Base-by-base conservation (phyloP, 2,888 invertebrate species). In the Parelbella ahira region DNA sequence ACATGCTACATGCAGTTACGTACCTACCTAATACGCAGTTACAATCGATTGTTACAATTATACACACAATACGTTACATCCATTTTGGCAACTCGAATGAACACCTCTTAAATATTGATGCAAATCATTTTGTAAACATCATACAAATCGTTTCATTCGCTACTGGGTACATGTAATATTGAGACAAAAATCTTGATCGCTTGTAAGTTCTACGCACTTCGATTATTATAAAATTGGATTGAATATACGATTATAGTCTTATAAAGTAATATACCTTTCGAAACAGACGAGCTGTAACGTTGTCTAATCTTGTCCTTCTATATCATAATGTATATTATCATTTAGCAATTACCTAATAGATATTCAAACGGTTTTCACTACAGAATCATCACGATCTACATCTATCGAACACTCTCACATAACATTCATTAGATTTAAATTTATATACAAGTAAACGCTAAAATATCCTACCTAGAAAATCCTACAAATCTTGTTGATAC, bases 341-440 rank as follows among this genome's bases (percentile, higher is more conserved):
- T 15, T 15, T 15, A 3, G 2, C 4, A 15, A 15, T 15, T 15
- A 15, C 4, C 15, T 29, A 44, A 41, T 42, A 42, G 49, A 50
- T 53, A 50, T 50, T 49, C 43, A 20, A 67, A 67, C 63, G 57
- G 61, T 68, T 54, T 56, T 67, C 55, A 59, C 83, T 79, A 82
- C 80, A 62, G 74, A 63, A 73, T 60, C 71, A 73, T 72, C 79
- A 83, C 80, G 70, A 70, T 68, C 87, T 86, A 87, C 86, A 72
- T 61, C 84, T 87, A 87, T 83, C 77, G 72, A 86, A 84, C 86
- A 87, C 86, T 77, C 87, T 70, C 86, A 87, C 87, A 71, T 81
- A 77, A 82, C 77, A 79, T 77, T 76, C 68, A 79, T 80, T 82
- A 80, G 67, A 65, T 69, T 77, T 74, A 82, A 83, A 84, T 76